A percentile compares a stretch with the other conserved stretches of the same genome.
Conservation (phyloP, 2,797 vertebrate genomes). For the Rachycentron canadum region DNA sequence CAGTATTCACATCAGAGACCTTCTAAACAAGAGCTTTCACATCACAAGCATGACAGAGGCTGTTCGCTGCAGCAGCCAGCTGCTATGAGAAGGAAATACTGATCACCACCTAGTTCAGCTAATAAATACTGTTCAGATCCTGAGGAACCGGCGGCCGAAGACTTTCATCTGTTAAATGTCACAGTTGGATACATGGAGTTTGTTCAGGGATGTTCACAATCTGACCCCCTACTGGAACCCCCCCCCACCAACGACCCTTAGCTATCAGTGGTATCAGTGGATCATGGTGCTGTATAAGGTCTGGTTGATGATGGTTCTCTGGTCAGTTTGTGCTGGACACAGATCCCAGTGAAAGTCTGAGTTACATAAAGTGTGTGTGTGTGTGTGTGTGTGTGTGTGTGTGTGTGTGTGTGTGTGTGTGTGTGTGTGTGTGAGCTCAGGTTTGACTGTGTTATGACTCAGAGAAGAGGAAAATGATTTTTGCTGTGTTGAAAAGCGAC, state of each 20-base stretch:
- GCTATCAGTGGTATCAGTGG: no score
- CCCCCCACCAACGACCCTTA: no score
- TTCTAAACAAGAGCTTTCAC: conserved; percentile 32
- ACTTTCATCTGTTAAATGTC: background rate
- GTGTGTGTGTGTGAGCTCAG: conserved; percentile 8
- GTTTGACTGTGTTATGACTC: background rate
- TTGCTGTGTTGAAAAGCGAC: no score
- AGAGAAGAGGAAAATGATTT: background rate
- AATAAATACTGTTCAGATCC: background rate
- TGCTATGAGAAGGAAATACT: conserved; percentile 3
- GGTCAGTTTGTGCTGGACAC: no score
- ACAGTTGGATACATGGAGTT: background rate
- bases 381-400: no score
- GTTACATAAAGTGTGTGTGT: no score
- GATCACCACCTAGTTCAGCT: conserved; percentile 1
- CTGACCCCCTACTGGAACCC: no score
- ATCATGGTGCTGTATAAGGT: no score
- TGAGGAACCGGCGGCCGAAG: background rate
- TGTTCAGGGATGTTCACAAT: no score
- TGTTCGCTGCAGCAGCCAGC: conserved; percentile 11
- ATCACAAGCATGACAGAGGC: conserved; percentile 11
- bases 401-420: no score
- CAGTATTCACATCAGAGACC: conserved; percentile 36
- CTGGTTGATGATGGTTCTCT: no score
- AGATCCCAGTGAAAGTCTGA: no score